Evolutionary conservation across 2,113 vertebrate species (phyloP).

Genomic region (Carollia perspicillata): DNA sequence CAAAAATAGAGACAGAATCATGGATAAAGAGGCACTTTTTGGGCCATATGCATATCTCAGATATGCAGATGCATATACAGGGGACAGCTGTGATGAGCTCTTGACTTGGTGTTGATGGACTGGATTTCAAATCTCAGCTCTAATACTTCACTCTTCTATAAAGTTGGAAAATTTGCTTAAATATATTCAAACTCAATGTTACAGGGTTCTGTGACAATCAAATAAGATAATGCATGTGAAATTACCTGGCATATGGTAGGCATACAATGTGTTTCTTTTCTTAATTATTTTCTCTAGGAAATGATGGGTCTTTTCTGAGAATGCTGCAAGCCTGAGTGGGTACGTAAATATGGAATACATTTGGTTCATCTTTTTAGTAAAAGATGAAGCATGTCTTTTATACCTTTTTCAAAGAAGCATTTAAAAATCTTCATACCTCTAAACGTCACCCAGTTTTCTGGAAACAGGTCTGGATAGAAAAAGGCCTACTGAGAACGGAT

Average conservation of each 20-base stretch:
- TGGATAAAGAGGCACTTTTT: not conserved
- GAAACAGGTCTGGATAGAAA: not conserved
- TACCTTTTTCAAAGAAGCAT: not conserved
- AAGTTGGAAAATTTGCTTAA: not conserved
- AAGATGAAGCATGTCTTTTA: not conserved
- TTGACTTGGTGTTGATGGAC: not conserved
- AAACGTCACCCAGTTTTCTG: not conserved
- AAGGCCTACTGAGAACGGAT: not conserved
- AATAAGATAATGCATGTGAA: not conserved
- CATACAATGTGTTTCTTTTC: not conserved
- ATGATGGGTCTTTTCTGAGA: not conserved
- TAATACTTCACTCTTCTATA: not conserved
- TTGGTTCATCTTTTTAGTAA: not conserved
- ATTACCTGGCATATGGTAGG: not conserved
- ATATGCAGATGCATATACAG: not conserved
- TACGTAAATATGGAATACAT: not conserved
- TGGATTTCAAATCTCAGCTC: slow-evolving; percentile 4
- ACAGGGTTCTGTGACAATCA: not conserved
- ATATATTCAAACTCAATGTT: not conserved
- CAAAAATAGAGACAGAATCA: no score
- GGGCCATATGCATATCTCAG: not conserved
- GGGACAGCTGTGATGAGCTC: not conserved
- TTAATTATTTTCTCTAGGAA: not conserved
- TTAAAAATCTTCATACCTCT: not conserved
- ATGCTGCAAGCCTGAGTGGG: not conserved